Percentiles rank a stretch among this genome's conserved stretches.
Conservation (phyloP, 1,140 invertebrate species). For the Mercenaria mercenaria region DNA sequence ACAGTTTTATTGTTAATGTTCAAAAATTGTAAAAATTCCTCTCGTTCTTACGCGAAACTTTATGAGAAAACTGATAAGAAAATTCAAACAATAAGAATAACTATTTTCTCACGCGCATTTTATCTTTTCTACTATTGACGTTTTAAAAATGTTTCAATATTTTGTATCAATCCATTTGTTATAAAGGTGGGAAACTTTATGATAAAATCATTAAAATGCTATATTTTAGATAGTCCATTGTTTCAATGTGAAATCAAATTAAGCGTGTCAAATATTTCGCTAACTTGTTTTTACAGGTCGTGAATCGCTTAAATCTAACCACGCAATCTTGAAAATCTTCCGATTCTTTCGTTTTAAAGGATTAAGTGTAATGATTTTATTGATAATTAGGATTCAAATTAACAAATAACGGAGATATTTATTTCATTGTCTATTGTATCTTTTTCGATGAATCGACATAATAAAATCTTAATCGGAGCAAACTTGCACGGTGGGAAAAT, state of each 20-base stretch:
- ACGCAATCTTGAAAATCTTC: conserved; percentile 34
- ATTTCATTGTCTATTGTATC: conserved; percentile 46
- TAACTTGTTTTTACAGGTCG: conserved; percentile 43
- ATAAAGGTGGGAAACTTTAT: conserved; percentile 49
- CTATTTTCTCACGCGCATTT: conserved; percentile 16
- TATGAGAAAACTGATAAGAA: conserved; percentile 25
- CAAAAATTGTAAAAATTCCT: background rate
- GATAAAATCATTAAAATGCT: conserved; percentile 57
- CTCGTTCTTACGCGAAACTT: background rate
- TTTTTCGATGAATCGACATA: conserved; percentile 28
- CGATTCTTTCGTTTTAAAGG: conserved; percentile 37
- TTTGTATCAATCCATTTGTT: conserved; percentile 39
- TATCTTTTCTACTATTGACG: background rate
- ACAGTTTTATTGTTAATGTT: background rate
- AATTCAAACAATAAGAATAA: conserved; percentile 8
- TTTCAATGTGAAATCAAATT: conserved; percentile 38
- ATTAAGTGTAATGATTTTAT: conserved; percentile 13
- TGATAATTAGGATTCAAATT: conserved; percentile 35
- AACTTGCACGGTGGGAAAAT: conserved; percentile 38
- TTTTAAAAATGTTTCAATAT: conserved; percentile 14
- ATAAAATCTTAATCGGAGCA: conserved; percentile 20
- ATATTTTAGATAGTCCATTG: conserved; percentile 27
- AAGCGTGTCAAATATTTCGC: conserved; percentile 44
- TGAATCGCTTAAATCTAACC: background rate
- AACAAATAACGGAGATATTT: conserved; percentile 21